A percentile compares a stretch with the other conserved stretches of the same genome.
Conservation (phyloP, 2,888 invertebrate species). For the Pterobdella sp. region DNA sequence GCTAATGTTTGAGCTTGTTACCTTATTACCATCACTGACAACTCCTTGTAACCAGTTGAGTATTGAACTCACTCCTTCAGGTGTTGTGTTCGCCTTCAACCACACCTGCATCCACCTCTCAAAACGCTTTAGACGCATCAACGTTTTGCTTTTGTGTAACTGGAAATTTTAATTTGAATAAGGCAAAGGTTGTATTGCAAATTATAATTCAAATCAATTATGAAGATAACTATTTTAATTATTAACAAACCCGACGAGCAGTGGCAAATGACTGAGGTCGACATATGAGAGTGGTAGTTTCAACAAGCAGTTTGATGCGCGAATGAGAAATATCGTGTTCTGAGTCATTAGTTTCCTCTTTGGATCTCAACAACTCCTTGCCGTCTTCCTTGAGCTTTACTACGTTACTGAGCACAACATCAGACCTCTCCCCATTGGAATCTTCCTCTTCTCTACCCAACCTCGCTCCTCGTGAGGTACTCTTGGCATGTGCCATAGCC, state of each 20-base stretch:
- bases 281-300: not conserved
- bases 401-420: not conserved
- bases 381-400: not conserved
- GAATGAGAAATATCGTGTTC: not conserved
- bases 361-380: not conserved
- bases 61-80: not conserved
- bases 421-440: not conserved
- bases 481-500: slow-evolving; percentile 19
- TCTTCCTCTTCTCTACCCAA: not conserved
- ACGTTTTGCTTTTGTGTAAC: not conserved
- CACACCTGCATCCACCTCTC: slow-evolving; percentile 5
- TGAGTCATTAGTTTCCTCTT: not conserved
- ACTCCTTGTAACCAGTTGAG: not conserved
- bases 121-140: not conserved
- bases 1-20: too few species aligned
- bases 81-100: not conserved
- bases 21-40: not conserved
- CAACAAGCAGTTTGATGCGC: not conserved
- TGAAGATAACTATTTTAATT: too few species aligned
- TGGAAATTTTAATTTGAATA: not conserved
- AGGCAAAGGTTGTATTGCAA: too few species aligned
- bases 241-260: not conserved
- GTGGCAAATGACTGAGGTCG: not conserved
- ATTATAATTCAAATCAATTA: too few species aligned
- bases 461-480: not conserved